These are phyloP conservation scores for Furcula furcula DNA, from an alignment of 2,888 invertebrate species.

Conservation along the genomic window DNA sequence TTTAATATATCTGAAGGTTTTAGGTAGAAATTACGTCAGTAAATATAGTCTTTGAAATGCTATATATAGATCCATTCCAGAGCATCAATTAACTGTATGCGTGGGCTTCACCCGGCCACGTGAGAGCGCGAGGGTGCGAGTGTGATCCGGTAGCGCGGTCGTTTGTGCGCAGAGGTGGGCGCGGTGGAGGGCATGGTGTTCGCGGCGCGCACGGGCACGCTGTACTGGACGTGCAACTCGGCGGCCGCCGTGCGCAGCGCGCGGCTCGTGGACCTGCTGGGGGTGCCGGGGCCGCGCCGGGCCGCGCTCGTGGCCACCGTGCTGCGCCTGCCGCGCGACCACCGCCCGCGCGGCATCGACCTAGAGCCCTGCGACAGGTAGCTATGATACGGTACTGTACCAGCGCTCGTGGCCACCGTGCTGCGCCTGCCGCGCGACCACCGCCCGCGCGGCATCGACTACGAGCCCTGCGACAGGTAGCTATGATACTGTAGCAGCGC, in stretches of 20 bases:
- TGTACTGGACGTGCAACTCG: constrained; percentile 94
- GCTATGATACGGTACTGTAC: background rate
- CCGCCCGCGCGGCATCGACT: constrained; percentile 92
- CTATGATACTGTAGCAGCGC: constrained; percentile 1
- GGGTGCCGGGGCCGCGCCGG: constrained; percentile 8
- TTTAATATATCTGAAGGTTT: no score
- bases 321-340: constrained; percentile 84
- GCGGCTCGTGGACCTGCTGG: constrained; percentile 16
- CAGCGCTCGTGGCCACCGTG: constrained; percentile 71
- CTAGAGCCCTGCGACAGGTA: constrained; percentile 88
- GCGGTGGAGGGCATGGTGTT: constrained; percentile 94
- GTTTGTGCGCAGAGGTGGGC: constrained; percentile 87
- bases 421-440: constrained; percentile 86
- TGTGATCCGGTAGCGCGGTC: background rate
- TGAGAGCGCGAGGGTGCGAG: background rate
- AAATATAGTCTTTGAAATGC: no score
- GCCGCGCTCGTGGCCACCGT: constrained; percentile 71
- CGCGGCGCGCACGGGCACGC: constrained; percentile 84
- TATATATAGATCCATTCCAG: no score
- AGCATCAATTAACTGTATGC: no score
- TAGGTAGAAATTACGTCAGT: no score
- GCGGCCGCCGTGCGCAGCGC: constrained; percentile 77
- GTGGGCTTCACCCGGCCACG: no score
- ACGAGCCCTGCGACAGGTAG: constrained; percentile 88
- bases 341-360: constrained; percentile 92